Evolutionary conservation across 2,888 invertebrate genomes (phyloP).

Genomic region (Actias luna): DNA sequence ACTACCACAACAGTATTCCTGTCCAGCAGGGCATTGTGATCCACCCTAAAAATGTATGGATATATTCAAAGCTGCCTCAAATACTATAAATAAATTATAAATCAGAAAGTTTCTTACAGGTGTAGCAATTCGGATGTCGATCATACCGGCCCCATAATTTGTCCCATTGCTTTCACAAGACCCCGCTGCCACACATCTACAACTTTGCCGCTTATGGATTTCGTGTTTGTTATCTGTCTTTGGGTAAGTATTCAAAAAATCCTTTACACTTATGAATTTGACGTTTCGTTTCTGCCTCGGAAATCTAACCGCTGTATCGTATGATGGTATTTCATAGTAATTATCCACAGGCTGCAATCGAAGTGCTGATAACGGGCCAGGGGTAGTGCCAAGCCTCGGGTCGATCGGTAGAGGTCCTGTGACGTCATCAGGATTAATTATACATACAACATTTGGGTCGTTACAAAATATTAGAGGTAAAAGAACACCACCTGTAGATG

Average conservation of each 20-base stretch:
- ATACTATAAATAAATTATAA: not conserved
- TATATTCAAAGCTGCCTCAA: not conserved
- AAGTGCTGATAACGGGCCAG: slow-evolving; percentile 52
- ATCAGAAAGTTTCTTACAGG: slow-evolving; percentile 63
- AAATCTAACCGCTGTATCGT: slow-evolving; percentile 63
- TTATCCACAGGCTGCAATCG: slow-evolving; percentile 59
- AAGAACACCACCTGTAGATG: slow-evolving; percentile 52
- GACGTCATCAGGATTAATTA: slow-evolving; percentile 70
- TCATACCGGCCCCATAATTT: slow-evolving; percentile 78
- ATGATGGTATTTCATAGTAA: slow-evolving; percentile 55
- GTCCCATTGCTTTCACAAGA: slow-evolving; percentile 51
- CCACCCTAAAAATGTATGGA: slow-evolving; percentile 27
- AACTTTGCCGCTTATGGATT: slow-evolving; percentile 66
- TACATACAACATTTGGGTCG: slow-evolving; percentile 67
- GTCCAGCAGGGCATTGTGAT: slow-evolving; percentile 61
- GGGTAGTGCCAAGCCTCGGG: slow-evolving; percentile 73
- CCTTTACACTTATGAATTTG: slow-evolving; percentile 25
- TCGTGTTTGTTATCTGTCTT: slow-evolving; percentile 36
- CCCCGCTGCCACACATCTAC: slow-evolving; percentile 64
- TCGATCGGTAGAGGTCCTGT: slow-evolving; percentile 72
- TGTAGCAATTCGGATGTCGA: slow-evolving; percentile 83
- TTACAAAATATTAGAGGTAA: slow-evolving; percentile 68
- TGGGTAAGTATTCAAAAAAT: slow-evolving; percentile 28
- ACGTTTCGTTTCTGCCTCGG: slow-evolving; percentile 62
- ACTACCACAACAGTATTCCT: slow-evolving; percentile 67